Percentiles rank a stretch among this genome's conserved stretches.
Conservation (phyloP, 1,140 invertebrate genomes). For the Euura saliciscinereae region DNA sequence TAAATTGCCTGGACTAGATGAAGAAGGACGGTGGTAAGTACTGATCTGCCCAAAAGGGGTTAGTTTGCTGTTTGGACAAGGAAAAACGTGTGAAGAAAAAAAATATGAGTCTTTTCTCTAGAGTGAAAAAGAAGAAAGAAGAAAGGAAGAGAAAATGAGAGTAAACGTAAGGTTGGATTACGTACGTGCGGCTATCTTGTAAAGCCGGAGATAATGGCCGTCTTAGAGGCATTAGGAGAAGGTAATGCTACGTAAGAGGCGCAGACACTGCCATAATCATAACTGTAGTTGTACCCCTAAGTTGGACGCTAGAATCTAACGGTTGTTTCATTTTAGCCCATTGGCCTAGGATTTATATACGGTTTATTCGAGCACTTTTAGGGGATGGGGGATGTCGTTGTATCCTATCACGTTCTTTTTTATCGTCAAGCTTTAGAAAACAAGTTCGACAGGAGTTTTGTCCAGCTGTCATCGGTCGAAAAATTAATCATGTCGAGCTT, state of each 20-base stretch:
- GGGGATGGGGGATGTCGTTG: too few relatives aligned
- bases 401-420: too few relatives aligned
- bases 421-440: too few relatives aligned
- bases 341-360: neutral
- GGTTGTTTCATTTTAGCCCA: slow-evolving; percentile 2
- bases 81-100: neutral
- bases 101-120: neutral
- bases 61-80: neutral
- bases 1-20: too few relatives aligned
- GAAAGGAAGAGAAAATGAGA: slow-evolving; percentile 21
- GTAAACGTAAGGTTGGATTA: slow-evolving; percentile 33
- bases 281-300: slow-evolving; percentile 39
- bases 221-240: slow-evolving; percentile 29
- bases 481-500: too few relatives aligned
- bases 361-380: too few relatives aligned
- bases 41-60: neutral
- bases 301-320: slow-evolving; percentile 8
- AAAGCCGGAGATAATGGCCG: slow-evolving; percentile 28
- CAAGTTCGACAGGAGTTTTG: too few relatives aligned
- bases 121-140: neutral
- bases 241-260: slow-evolving; percentile 37
- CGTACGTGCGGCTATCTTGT: slow-evolving; percentile 33
- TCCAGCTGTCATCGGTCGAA: too few relatives aligned
- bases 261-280: slow-evolving; percentile 40
- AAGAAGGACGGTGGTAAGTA: neutral